These are phyloP conservation scores for Oryzaephilus surinamensis DNA, from an alignment of 1,140 invertebrate species.

Conservation along the genomic window DNA sequence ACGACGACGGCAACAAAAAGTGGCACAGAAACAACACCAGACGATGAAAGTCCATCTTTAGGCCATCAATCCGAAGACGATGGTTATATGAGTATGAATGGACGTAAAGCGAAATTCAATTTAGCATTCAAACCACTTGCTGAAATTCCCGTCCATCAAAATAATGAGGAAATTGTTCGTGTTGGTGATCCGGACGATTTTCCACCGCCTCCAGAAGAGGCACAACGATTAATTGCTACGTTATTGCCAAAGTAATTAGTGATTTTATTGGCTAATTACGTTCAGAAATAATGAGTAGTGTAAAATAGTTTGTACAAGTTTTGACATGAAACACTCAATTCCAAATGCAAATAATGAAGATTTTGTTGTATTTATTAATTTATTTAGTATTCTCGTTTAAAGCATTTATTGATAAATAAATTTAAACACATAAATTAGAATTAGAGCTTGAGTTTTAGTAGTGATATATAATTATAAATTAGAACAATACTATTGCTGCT, in stretches of 20 bases:
- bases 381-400: no score
- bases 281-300: no score
- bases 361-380: no score
- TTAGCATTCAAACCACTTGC: slow-evolving; percentile 54
- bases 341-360: no score
- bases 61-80: slow-evolving; percentile 77
- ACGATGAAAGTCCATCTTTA: slow-evolving; percentile 62
- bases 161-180: slow-evolving; percentile 25
- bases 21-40: slow-evolving; percentile 28
- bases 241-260: slow-evolving; percentile 55
- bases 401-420: no score
- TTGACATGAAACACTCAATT: no score
- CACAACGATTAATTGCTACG: slow-evolving; percentile 60
- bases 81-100: slow-evolving; percentile 84
- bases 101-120: slow-evolving; percentile 60
- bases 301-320: no score
- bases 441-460: no score
- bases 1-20: slow-evolving; percentile 21
- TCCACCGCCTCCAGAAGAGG: slow-evolving; percentile 62
- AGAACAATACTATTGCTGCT: no score
- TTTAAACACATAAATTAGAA: no score
- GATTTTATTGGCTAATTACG: no score
- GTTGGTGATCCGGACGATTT: slow-evolving; percentile 38
- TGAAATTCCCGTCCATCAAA: slow-evolving; percentile 47
- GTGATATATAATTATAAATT: no score